Conservation (phyloP, 2,888 invertebrate genomes). For the Junonia oenone region DNA sequence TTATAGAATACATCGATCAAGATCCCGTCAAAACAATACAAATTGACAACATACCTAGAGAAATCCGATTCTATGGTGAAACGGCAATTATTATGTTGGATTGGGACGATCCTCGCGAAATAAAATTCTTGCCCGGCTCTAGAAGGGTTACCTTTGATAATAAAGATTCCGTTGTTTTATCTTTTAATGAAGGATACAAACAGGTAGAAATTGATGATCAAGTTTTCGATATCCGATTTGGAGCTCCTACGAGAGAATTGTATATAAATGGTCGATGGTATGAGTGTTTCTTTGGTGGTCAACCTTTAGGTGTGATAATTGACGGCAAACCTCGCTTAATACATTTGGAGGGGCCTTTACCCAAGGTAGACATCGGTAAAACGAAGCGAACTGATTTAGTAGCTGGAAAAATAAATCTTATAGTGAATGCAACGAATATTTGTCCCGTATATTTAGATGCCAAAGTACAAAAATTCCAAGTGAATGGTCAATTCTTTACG, state of each 20-base stretch:
- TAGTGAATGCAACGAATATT: conserved; percentile 88
- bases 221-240: conserved; percentile 89
- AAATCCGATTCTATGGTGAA: conserved; percentile 92
- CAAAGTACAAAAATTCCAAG: conserved; percentile 87
- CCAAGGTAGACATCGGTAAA: conserved; percentile 94
- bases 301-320: conserved; percentile 88
- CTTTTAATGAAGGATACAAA: conserved; percentile 85
- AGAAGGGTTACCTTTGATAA: conserved; percentile 88
- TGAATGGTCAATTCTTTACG: conserved; percentile 85
- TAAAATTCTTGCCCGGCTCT: conserved; percentile 90
- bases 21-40: conserved; percentile 89
- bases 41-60: conserved; percentile 89
- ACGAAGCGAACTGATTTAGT: conserved; percentile 88
- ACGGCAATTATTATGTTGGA: conserved; percentile 91
- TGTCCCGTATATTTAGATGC: conserved; percentile 91
- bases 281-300: conserved; percentile 95
- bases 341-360: conserved; percentile 93
- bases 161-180: conserved; percentile 82
- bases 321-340: conserved; percentile 88
- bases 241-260: conserved; percentile 94
- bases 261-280: conserved; percentile 93
- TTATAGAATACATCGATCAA: conserved; percentile 67
- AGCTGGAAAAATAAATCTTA: conserved; percentile 90
- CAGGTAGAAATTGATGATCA: conserved; percentile 86
- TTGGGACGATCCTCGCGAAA: conserved; percentile 91